These are phyloP conservation scores for Phengaris alcon DNA, from an alignment of 2,888 invertebrate genomes.

Conservation along the genomic window DNA sequence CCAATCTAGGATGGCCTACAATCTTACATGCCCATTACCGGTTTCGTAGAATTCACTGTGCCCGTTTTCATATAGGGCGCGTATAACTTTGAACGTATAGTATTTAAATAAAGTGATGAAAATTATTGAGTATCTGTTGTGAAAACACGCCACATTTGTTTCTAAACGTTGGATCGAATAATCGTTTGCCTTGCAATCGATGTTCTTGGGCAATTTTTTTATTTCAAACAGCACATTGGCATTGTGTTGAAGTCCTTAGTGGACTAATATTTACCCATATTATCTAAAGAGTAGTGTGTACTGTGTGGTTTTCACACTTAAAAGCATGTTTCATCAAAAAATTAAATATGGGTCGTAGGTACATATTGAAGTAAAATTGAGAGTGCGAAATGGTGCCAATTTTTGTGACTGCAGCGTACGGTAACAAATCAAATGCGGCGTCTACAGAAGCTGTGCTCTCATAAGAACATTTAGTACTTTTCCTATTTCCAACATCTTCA, in stretches of 20 bases:
- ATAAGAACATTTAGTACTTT: too few relatives aligned
- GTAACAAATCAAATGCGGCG: too few relatives aligned
- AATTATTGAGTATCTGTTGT: slow-evolving; percentile 5
- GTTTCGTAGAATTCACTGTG: slow-evolving; percentile 12
- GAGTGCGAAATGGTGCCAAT: too few relatives aligned
- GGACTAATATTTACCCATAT: not conserved
- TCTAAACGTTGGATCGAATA: slow-evolving; percentile 8
- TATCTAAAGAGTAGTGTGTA: not conserved
- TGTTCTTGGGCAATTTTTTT: slow-evolving; percentile 16
- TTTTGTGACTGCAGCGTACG: too few relatives aligned
- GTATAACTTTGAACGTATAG: slow-evolving; percentile 12
- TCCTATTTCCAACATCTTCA: too few relatives aligned
- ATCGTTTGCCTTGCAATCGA: slow-evolving; percentile 13
- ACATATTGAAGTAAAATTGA: too few relatives aligned
- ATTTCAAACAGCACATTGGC: not conserved
- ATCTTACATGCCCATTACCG: slow-evolving; percentile 31
- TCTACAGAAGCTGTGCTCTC: too few relatives aligned
- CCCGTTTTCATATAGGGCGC: slow-evolving; percentile 26
- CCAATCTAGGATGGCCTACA: slow-evolving; percentile 32
- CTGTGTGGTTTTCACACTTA: not conserved
- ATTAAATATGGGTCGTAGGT: too few relatives aligned
- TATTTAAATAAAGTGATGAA: slow-evolving; percentile 22
- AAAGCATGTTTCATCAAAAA: too few relatives aligned
- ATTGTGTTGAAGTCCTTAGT: not conserved
- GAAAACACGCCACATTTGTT: not conserved